phyloP scores from a whole-genome alignment of 2,888 invertebrate genomes.

The Timema cristinae region DNA sequence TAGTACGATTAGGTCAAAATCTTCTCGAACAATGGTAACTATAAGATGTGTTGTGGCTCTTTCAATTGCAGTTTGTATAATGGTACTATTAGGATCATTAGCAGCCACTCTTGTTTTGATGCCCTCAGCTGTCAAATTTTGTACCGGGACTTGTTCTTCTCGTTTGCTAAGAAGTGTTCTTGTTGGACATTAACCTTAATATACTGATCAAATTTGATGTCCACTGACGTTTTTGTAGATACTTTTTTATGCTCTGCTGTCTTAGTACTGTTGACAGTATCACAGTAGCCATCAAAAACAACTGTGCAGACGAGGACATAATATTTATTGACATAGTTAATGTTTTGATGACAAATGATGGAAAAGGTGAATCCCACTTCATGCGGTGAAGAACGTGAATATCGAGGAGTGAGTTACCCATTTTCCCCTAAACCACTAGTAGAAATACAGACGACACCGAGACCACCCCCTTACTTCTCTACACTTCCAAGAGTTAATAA shows the following conservation, averaged over 20 bases:
- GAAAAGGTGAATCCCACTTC: background rate
- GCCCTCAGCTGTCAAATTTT: background rate
- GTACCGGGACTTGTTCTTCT: background rate
- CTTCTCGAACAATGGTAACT: background rate
- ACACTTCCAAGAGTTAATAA: no score
- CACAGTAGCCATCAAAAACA: background rate
- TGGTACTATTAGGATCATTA: background rate
- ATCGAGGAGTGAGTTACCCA: no score
- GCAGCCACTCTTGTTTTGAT: background rate
- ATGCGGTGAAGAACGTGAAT: background rate
- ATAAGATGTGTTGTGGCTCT: background rate
- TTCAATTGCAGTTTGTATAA: no score
- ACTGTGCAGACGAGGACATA: background rate
- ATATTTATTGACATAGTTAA: background rate
- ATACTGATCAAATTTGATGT: background rate
- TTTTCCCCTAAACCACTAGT: no score
- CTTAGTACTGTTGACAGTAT: conserved; percentile 1
- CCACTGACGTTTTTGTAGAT: background rate
- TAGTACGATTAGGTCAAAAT: background rate
- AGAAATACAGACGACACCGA: no score
- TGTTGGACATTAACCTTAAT: no score
- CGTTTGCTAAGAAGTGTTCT: no score
- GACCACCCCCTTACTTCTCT: no score
- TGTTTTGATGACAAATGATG: background rate
- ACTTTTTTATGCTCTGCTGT: background rate